Conservation (phyloP, 1,140 invertebrate genomes). For the Drosophila equinoxialis region DNA sequence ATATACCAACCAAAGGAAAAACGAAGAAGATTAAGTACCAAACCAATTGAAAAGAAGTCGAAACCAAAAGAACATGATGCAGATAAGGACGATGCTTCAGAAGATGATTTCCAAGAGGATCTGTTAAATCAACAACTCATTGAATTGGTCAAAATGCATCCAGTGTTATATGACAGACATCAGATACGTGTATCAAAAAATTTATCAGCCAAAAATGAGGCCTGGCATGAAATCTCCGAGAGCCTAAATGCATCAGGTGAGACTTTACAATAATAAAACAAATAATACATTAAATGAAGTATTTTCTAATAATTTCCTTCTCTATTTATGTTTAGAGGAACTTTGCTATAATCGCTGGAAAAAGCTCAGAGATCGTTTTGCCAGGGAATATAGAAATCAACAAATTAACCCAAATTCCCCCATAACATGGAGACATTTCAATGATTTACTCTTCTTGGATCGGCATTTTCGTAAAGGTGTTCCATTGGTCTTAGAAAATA, state of each 20-base stretch:
- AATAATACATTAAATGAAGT: too few relatives aligned
- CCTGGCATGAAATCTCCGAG: conserved; percentile 70
- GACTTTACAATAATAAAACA: neutral
- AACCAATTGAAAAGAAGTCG: conserved; percentile 12
- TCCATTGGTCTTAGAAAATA: conserved; percentile 58
- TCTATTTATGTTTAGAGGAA: conserved; percentile 49
- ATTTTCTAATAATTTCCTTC: too few relatives aligned
- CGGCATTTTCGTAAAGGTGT: conserved; percentile 73
- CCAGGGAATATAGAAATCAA: conserved; percentile 70
- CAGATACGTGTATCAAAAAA: conserved; percentile 76
- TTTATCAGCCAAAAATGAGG: conserved; percentile 70
- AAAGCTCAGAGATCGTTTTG: conserved; percentile 74
- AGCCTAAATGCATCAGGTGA: conserved; percentile 63
- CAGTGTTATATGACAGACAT: conserved; percentile 69
- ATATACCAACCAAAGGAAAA: conserved; percentile 58
- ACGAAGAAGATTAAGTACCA: conserved; percentile 21
- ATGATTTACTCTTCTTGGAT: conserved; percentile 65
- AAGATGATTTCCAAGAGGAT: conserved; percentile 45
- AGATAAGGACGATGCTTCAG: conserved; percentile 26
- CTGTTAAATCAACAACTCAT: conserved; percentile 68
- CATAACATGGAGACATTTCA: conserved; percentile 66
- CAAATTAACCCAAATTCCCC: conserved; percentile 57
- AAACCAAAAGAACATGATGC: conserved; percentile 29
- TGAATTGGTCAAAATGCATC: conserved; percentile 66
- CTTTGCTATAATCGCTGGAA: conserved; percentile 76